Evolutionary conservation across 2,888 invertebrate species (phyloP).

Genomic region (Tromatobia lineatoria): DNA sequence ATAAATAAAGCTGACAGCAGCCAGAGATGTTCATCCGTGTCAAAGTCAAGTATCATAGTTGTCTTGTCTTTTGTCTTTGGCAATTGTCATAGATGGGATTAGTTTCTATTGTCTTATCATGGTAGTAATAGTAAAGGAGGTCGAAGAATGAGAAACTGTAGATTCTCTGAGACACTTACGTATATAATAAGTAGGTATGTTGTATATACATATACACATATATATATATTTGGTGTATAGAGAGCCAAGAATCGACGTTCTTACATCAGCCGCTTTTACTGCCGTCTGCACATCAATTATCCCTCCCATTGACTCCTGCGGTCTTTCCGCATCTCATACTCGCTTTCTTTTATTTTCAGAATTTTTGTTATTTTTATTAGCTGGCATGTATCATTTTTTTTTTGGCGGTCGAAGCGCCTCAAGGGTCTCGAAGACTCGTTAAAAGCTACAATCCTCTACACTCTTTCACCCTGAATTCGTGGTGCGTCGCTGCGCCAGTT

Average conservation of each 20-base stretch:
- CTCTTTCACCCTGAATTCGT: constrained; percentile 45
- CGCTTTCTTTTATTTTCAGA: constrained; percentile 41
- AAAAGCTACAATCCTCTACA: constrained; percentile 23
- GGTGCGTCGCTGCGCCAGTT: constrained; percentile 44
- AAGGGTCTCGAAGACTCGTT: constrained; percentile 41
- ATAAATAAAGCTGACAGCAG: no score
- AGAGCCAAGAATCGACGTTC: constrained; percentile 60
- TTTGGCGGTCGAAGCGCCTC: constrained; percentile 14
- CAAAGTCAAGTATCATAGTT: no score
- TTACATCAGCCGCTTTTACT: constrained; percentile 69
- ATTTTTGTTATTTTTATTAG: not conserved
- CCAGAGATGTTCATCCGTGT: no score
- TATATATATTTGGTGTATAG: not conserved
- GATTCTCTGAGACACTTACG: not conserved
- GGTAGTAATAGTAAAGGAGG: not conserved
- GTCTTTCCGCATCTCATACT: constrained; percentile 65
- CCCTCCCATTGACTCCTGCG: constrained; percentile 58
- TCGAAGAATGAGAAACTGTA: not conserved
- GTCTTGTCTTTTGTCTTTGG: not conserved
- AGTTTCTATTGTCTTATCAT: not conserved
- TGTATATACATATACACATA: not conserved
- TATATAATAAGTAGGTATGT: constrained; percentile 6
- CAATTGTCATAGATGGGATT: not conserved
- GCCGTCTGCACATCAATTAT: constrained; percentile 69
- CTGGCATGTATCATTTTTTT: constrained; percentile 10